Percentiles rank a stretch among this genome's conserved stretches.
These are phyloP conservation scores for Amyelois transitella DNA, from an alignment of 1,140 invertebrate genomes.

Conservation along the genomic window DNA sequence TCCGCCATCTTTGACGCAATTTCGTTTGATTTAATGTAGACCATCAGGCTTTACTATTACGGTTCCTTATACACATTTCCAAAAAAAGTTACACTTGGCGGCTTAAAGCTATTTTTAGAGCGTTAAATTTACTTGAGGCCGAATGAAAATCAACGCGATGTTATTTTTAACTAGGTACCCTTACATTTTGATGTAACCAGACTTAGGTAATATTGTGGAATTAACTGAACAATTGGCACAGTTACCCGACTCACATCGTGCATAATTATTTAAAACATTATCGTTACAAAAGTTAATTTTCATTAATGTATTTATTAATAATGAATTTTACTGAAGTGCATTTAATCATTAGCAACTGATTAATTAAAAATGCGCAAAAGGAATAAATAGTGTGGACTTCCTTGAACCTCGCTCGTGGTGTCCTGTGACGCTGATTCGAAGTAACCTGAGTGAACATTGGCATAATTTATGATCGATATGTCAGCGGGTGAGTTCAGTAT, in stretches of 20 bases:
- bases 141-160: too few species aligned
- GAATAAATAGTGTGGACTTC: neutral
- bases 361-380: neutral
- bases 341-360: neutral
- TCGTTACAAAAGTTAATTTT: too few species aligned
- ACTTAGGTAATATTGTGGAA: too few species aligned
- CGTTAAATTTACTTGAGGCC: neutral
- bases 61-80: neutral
- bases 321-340: too few species aligned
- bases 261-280: too few species aligned
- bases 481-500: conserved; percentile 10
- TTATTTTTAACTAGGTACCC: too few species aligned
- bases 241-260: too few species aligned
- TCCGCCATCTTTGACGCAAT: conserved; percentile 5
- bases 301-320: too few species aligned
- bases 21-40: conserved; percentile 10
- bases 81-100: neutral
- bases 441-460: conserved; percentile 18
- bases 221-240: too few species aligned
- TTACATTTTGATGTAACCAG: too few species aligned
- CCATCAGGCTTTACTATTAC: conserved; percentile 6
- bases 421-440: conserved; percentile 6
- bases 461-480: conserved; percentile 20
- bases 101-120: neutral
- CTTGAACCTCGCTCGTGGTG: conserved; percentile 1